These are phyloP conservation scores for Typhlichthys eigenmanni DNA, from an alignment of 2,797 vertebrate genomes.

Conservation along the genomic window DNA sequence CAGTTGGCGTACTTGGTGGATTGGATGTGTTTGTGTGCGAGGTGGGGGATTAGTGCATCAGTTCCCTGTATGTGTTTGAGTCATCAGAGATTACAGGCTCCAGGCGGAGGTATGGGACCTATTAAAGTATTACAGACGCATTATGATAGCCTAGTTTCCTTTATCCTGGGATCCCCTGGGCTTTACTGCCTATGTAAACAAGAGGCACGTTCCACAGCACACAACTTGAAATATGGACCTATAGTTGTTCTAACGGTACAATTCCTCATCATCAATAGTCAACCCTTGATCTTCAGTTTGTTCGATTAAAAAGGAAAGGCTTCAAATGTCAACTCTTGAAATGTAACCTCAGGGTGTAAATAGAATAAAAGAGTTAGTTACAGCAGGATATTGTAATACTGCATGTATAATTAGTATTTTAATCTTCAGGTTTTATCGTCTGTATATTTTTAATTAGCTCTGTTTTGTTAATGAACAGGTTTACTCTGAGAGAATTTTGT, in stretches of 20 bases:
- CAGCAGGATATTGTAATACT: too few species aligned
- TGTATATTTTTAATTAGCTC: too few species aligned
- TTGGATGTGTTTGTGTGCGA: conserved; percentile 3
- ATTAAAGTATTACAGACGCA: conserved; percentile 46
- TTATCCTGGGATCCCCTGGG: conserved; percentile 25
- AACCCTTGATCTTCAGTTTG: neutral
- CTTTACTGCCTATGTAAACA: neutral
- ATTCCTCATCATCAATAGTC: too few species aligned
- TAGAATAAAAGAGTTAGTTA: too few species aligned
- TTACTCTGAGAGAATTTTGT: too few species aligned
- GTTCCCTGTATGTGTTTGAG: conserved; percentile 31
- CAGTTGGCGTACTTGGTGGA: neutral
- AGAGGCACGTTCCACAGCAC: neutral
- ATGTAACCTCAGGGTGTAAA: too few species aligned
- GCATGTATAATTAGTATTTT: too few species aligned
- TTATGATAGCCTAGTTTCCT: conserved; percentile 35
- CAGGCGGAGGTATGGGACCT: conserved; percentile 24
- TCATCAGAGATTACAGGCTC: conserved; percentile 50
- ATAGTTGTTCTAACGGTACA: neutral
- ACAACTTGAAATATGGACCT: conserved; percentile 3
- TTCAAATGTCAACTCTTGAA: too few species aligned
- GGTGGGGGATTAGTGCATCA: conserved; percentile 10
- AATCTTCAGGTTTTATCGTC: too few species aligned
- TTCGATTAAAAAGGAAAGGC: too few species aligned
- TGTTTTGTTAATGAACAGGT: too few species aligned